Base-by-base conservation (phyloP, 2,888 invertebrate genomes). In the Phyllotreta striolata region DNA sequence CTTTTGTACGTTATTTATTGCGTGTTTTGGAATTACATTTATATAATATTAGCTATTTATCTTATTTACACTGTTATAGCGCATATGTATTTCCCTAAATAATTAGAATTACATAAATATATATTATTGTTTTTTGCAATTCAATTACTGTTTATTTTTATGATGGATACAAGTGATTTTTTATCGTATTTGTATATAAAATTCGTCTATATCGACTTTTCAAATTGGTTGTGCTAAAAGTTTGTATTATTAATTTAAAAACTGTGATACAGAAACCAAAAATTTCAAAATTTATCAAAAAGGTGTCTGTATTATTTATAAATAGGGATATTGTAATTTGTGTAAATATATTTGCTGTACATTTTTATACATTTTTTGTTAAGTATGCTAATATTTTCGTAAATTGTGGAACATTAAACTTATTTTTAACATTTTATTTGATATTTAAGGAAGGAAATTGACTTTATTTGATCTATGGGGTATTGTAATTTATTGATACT, bases 401-500 rank as follows among this genome's bases (percentile, higher is more conserved):
- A 46, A 12, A 24, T 46, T 46, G 13, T 12, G 24, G 13, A 9
- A 9, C 13, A 46, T 1, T 8, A 6, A 46, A 5, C 46, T 4
- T 8, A 12, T n/a, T n/a, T 4, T n/a, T 44, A 5, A 44, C 12
- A 13, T 6, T 24, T 24, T 24, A 24, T 24, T 24, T 24, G 24
- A 24, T 24, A 24, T 24, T 24, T 24, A 24, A 24, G 1, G 24
- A 24, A 24, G 4, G 24, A 24, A 24, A 24, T 3, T 24, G 24
- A 24, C 14, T 4, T 14, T 14, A 5, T 12, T 54, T 38, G 6
- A 6, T 4, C 40, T 14, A 34, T 37, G 58, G 54, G 64, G 64
- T 60, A 38, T 64, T 64, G 64, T 64, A 64, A 64, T 64, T 51
- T 64, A 55, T 51, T 59, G 41, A 55, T 41, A 58, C 8, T 40